phyloP scores from a whole-genome alignment of 2,888 invertebrate species.

The Adela reaumurella region DNA sequence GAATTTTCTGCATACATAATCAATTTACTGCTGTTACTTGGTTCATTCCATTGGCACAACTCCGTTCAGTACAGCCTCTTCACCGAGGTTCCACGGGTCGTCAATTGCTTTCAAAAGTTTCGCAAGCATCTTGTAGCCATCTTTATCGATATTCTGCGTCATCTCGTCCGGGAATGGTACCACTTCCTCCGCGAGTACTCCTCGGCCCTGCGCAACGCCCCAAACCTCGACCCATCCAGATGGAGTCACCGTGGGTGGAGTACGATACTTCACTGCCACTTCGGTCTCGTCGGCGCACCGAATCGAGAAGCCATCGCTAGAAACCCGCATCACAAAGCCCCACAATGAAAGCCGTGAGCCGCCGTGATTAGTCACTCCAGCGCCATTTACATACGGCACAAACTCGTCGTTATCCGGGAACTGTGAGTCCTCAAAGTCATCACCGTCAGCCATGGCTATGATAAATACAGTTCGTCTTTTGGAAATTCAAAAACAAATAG shows the following conservation, averaged over 20 bases:
- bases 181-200: slow-evolving; percentile 43
- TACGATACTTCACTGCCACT: slow-evolving; percentile 33
- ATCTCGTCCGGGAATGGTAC: slow-evolving; percentile 34
- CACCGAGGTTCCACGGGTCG: slow-evolving; percentile 49
- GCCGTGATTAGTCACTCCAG: slow-evolving; percentile 37
- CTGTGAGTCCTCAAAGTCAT: slow-evolving; percentile 45
- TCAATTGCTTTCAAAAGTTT: slow-evolving; percentile 37
- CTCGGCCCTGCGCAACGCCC: slow-evolving; percentile 43
- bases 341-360: slow-evolving; percentile 45
- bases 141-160: slow-evolving; percentile 36
- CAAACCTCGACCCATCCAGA: slow-evolving; percentile 50
- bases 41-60: slow-evolving; percentile 34
- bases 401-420: slow-evolving; percentile 48
- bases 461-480: too few species aligned
- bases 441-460: slow-evolving; percentile 38
- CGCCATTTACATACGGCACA: slow-evolving; percentile 45
- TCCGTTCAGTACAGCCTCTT: slow-evolving; percentile 24
- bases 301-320: slow-evolving; percentile 41
- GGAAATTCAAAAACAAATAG: too few species aligned
- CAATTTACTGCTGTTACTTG: slow-evolving; percentile 1
- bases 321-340: slow-evolving; percentile 46
- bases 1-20: slow-evolving; percentile 2
- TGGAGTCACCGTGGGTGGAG: slow-evolving; percentile 34
- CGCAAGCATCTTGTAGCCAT: slow-evolving; percentile 40
- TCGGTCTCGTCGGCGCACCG: slow-evolving; percentile 48